Evolutionary conservation across 2,888 invertebrate species (phyloP).

Genomic region (Drosophila tanythrix): DNA sequence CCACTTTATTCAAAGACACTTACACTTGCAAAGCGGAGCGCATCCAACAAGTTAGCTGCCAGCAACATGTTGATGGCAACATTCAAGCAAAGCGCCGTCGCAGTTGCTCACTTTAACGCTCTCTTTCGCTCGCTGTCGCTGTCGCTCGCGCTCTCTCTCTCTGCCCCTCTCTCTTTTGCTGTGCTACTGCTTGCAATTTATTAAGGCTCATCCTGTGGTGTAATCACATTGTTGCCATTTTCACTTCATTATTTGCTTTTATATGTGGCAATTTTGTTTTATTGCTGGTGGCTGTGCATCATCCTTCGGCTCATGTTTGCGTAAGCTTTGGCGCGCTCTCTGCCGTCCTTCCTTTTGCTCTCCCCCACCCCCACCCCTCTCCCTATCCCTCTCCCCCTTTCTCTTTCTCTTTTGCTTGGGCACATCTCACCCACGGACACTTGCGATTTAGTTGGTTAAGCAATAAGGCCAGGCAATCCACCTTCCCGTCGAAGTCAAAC

Average conservation of each 20-base stretch:
- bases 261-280: constrained; percentile 79
- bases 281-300: constrained; percentile 58
- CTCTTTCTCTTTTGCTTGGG: neutral
- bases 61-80: constrained; percentile 72
- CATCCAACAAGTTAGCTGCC: constrained; percentile 75
- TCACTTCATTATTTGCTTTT: constrained; percentile 81
- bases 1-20: neutral
- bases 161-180: constrained; percentile 16
- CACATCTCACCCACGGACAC: constrained; percentile 35
- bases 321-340: constrained; percentile 41
- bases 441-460: constrained; percentile 72
- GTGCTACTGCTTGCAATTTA: constrained; percentile 52
- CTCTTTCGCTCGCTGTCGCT: constrained; percentile 19
- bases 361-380: neutral
- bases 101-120: constrained; percentile 46
- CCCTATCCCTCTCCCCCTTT: neutral
- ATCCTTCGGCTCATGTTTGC: constrained; percentile 60
- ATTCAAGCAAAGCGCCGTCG: constrained; percentile 61
- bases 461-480: constrained; percentile 74
- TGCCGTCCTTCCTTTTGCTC: constrained; percentile 1
- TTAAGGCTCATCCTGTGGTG: constrained; percentile 57
- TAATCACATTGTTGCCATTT: constrained; percentile 82
- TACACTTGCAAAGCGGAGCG: constrained; percentile 15
- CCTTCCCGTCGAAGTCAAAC: constrained; percentile 31
- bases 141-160: constrained; percentile 7